Base-by-base conservation (phyloP, 2,888 invertebrate species). In the Dendrolimus houi region DNA sequence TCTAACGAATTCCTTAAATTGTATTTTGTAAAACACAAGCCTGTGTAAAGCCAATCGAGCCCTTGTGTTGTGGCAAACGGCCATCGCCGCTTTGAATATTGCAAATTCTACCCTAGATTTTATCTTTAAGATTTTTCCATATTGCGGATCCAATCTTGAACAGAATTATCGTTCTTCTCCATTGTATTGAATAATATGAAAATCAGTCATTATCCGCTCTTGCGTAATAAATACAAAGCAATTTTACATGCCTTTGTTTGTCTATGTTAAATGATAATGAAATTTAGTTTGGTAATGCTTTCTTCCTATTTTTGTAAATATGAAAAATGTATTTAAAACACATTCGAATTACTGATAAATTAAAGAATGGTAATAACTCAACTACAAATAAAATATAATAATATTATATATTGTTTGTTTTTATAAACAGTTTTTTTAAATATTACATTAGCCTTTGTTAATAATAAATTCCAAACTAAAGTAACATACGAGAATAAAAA, bases 51-150 rank as follows among this genome's bases (percentile, higher is more conserved):
- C 59, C 59, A 65, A 68, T 66, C 62, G 57, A 59, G 56, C 57
- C 56, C 65, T 61, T 55, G 54, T 57, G 66, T 61, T 55, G 54
- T 57, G 60, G 57, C 56, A 66, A 67, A 62, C 65, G 59, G 64
- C 69, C 60, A 69, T 69, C 63, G 65, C 62, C 62, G 68, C 66
- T 69, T 72, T 67, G 65, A 71, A 75, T 72, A 74, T 75, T 75
- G 75, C 71, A 72, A 69, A 75, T 73, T 69, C 71, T 64, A 66
- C 65, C 71, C 73, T 69, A 72, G 76, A 76, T 76, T 74, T 74
- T 73, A 75, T 72, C 71, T 62, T 63, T 17, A 64, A 67, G 65
- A 62, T 68, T 66, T 65, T 64, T 66, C 69, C 62, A 62, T 67
- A 70, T 67, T 65, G 61, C 62, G 62, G 60, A 61, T 58, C 60